Conservation (phyloP, 1,140 invertebrate species). For the Conopomorpha cramerella region DNA sequence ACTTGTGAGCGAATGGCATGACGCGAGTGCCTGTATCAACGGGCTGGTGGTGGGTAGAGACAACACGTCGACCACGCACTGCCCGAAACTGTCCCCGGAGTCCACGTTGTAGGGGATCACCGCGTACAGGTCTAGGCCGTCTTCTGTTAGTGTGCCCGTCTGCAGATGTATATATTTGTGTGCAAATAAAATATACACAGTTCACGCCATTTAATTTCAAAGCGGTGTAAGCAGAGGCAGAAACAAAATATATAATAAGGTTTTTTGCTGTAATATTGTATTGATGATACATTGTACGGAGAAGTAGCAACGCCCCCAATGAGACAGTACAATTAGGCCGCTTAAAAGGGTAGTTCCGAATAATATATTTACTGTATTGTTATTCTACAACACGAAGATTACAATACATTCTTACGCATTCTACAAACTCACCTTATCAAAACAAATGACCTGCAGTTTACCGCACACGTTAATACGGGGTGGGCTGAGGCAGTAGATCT, state of each 20-base stretch:
- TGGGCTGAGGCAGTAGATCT: conserved; percentile 91
- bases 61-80: conserved; percentile 61
- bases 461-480: conserved; percentile 87
- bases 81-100: conserved; percentile 60
- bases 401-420: no score
- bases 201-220: no score
- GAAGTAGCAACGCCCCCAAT: no score
- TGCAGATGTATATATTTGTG: conserved; percentile 17
- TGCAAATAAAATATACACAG: conserved; percentile 2
- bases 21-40: conserved; percentile 69
- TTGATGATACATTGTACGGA: no score
- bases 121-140: conserved; percentile 91
- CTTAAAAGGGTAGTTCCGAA: no score
- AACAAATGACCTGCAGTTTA: conserved; percentile 91
- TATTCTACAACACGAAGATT: no score
- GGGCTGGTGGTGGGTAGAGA: conserved; percentile 50
- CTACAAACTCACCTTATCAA: conserved; percentile 92
- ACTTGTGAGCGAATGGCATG: conserved; percentile 82
- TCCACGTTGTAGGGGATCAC: conserved; percentile 67
- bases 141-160: conserved; percentile 94
- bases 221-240: no score
- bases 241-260: no score
- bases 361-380: no score
- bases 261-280: no score
- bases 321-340: no score